Evolutionary conservation across 2,888 invertebrate genomes (phyloP).

Genomic region (Oligia strigilis): DNA sequence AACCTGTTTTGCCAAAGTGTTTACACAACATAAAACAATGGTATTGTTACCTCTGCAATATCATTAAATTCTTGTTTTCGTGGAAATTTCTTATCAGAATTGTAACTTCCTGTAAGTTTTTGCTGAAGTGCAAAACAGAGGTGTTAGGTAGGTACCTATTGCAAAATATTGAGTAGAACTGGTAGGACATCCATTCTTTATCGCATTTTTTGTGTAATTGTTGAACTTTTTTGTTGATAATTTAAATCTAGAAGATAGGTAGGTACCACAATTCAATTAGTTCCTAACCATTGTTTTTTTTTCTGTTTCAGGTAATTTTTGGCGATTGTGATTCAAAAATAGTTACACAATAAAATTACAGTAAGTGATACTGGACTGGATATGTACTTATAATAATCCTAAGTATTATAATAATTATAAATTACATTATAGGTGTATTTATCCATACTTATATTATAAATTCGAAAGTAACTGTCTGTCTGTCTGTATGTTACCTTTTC

Average conservation of each 20-base stretch:
- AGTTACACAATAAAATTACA: background rate
- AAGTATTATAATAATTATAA: no score
- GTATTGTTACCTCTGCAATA: conserved; percentile 20
- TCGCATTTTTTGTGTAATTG: background rate
- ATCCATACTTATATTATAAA: no score
- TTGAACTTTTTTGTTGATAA: background rate
- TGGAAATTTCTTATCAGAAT: conserved; percentile 40
- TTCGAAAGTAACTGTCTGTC: no score
- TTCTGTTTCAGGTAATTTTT: conserved; percentile 41
- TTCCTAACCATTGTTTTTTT: background rate
- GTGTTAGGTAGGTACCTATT: background rate
- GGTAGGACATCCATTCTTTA: background rate
- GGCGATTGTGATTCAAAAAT: background rate
- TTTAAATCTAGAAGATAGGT: background rate
- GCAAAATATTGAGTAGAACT: background rate
- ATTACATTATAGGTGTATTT: no score
- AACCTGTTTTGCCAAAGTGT: background rate
- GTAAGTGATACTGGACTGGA: no score
- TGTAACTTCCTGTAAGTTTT: conserved; percentile 40
- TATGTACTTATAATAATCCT: no score
- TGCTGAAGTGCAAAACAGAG: background rate
- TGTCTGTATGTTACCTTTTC: no score
- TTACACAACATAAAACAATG: conserved; percentile 23
- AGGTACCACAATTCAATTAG: background rate
- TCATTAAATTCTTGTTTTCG: conserved; percentile 40